These are phyloP conservation scores for Paraplagusia blochii DNA, from an alignment of 2,113 vertebrate genomes.

Conservation along the genomic window DNA sequence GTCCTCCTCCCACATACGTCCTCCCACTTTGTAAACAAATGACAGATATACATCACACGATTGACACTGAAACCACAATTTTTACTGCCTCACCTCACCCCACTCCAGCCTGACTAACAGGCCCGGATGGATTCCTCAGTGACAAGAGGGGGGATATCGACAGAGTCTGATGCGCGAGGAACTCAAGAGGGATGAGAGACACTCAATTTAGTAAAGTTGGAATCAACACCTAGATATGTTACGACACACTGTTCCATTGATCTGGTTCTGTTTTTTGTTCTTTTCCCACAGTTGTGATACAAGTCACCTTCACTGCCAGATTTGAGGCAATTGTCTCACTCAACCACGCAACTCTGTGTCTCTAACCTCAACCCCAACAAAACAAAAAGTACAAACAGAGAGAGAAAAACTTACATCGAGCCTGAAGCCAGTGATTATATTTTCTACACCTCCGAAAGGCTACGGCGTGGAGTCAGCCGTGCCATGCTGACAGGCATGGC, in stretches of 20 bases:
- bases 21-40: conserved; percentile 54
- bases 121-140: conserved; percentile 44
- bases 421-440: too few relatives aligned
- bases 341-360: too few relatives aligned
- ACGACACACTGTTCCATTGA: conserved; percentile 40
- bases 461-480: too few relatives aligned
- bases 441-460: neutral
- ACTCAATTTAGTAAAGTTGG: conserved; percentile 29
- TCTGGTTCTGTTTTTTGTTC: conserved; percentile 17
- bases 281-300: neutral
- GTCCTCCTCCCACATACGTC: conserved; percentile 24
- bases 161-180: conserved; percentile 28
- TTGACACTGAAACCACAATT: conserved; percentile 19
- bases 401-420: too few relatives aligned
- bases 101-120: conserved; percentile 31
- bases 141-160: conserved; percentile 26
- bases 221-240: conserved; percentile 37
- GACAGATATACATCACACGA: conserved; percentile 42
- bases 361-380: too few relatives aligned
- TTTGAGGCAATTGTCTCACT: neutral
- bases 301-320: conserved; percentile 34
- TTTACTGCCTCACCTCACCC: conserved; percentile 20
- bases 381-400: too few relatives aligned
- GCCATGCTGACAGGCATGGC: neutral
- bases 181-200: conserved; percentile 5